Percentiles rank a stretch among this genome's conserved stretches.
These are phyloP conservation scores for Tetraneura akinire DNA, from an alignment of 1,140 invertebrate genomes.

Conservation along the genomic window DNA sequence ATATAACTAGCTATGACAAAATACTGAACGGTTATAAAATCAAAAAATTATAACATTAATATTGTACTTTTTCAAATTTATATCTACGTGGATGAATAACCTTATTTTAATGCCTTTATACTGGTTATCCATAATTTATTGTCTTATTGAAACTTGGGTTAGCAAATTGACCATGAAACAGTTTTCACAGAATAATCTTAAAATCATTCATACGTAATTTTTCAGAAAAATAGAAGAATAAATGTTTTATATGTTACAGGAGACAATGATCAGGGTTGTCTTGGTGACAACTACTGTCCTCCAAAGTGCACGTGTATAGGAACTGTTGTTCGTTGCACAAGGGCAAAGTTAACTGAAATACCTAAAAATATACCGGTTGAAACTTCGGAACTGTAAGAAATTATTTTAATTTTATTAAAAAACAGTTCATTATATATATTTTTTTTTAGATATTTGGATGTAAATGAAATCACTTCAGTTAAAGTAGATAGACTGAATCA, in stretches of 20 bases:
- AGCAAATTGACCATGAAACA: conserved; percentile 9
- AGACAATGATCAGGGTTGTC: conserved; percentile 80
- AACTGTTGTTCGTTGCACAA: conserved; percentile 91
- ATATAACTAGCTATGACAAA: not conserved
- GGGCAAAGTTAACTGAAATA: conserved; percentile 81
- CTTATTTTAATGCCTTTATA: no score
- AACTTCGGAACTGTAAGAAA: conserved; percentile 89
- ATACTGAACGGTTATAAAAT: not conserved
- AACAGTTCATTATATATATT: not conserved
- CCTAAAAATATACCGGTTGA: conserved; percentile 88
- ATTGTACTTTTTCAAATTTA: not conserved
- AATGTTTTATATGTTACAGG: conserved; percentile 58
- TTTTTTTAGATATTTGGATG: conserved; percentile 79
- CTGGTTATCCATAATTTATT: not conserved
- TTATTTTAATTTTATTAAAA: not conserved
- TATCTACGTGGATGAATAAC: not conserved
- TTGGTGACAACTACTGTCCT: conserved; percentile 89
- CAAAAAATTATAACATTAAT: conserved; percentile 12
- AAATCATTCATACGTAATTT: no score
- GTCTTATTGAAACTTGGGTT: conserved; percentile 21
- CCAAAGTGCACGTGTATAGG: conserved; percentile 89
- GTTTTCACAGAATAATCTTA: not conserved
- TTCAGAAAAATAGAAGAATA: no score
- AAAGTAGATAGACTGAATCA: conserved; percentile 81
- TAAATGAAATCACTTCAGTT: conserved; percentile 89